Conservation (phyloP, 2,888 invertebrate genomes). For the Scelioninae gen. 1 region DNA sequence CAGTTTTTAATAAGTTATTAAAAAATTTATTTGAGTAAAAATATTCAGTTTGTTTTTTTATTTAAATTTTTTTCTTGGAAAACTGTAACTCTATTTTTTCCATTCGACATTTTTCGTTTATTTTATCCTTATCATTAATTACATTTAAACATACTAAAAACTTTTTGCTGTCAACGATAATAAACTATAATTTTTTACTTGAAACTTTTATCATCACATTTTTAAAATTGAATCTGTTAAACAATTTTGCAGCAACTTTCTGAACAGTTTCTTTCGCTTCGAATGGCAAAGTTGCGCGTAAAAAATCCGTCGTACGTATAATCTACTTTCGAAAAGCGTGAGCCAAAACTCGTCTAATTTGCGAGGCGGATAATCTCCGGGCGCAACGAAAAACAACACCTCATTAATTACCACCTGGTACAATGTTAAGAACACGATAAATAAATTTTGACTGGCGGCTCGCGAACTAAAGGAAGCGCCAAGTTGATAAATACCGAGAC, state of each 20-base stretch:
- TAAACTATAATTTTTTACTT: too few species aligned
- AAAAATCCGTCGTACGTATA: conserved; percentile 7
- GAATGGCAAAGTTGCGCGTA: not conserved
- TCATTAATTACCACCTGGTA: conserved; percentile 61
- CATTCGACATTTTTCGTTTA: too few species aligned
- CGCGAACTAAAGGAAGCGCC: conserved; percentile 39
- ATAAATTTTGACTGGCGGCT: conserved; percentile 58
- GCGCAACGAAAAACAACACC: conserved; percentile 35
- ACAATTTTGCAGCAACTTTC: not conserved
- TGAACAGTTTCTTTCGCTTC: not conserved
- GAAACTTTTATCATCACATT: too few species aligned
- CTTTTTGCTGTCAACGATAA: too few species aligned
- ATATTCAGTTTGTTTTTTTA: too few species aligned
- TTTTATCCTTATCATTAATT: too few species aligned
- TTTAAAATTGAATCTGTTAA: too few species aligned
- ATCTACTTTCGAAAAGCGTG: conserved; percentile 33
- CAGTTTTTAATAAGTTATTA: too few species aligned
- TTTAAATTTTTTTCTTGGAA: too few species aligned
- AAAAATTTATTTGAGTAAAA: too few species aligned
- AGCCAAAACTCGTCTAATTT: conserved; percentile 43
- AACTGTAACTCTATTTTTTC: too few species aligned
- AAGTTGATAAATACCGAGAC: conserved; percentile 56
- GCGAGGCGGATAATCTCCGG: conserved; percentile 40
- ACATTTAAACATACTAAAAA: too few species aligned
- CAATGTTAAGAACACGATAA: conserved; percentile 58